These are phyloP conservation scores for Lasioglossum vierecki DNA, from an alignment of 2,888 invertebrate genomes.

Conservation along the genomic window DNA sequence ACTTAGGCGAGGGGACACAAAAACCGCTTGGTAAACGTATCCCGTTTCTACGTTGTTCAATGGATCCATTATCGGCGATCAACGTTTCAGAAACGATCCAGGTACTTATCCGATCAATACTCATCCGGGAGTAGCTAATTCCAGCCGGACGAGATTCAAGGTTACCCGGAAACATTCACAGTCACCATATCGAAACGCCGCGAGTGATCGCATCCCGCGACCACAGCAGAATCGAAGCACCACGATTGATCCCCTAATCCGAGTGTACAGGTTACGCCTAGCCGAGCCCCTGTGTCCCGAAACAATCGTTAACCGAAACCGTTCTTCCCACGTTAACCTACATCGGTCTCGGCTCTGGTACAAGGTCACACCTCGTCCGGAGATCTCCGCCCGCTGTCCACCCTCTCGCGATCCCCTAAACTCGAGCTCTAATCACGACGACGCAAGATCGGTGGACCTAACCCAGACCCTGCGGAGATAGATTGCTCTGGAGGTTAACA, in stretches of 20 bases:
- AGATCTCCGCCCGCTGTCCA: conserved; percentile 4
- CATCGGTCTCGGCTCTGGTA: not conserved
- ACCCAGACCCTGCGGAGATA: not conserved
- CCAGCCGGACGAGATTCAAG: not conserved
- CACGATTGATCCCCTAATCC: not conserved
- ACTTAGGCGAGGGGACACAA: not conserved
- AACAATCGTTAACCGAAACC: not conserved
- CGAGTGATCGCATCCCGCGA: not conserved
- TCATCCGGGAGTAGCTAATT: not conserved
- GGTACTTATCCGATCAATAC: not conserved
- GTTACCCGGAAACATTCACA: not conserved
- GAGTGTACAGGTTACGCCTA: not conserved
- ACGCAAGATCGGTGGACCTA: not conserved
- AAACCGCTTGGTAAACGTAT: not conserved
- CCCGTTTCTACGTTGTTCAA: not conserved
- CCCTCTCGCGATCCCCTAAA: conserved; percentile 3
- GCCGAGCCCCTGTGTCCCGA: not conserved
- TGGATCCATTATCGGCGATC: conserved; percentile 26
- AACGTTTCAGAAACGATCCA: not conserved
- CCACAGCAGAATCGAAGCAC: not conserved
- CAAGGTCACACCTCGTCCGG: conserved; percentile 8
- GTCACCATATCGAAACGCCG: not conserved
- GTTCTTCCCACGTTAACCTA: conserved; percentile 12
- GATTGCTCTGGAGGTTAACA: not conserved
- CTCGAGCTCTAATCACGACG: not conserved